Conservation (phyloP, 2,797 vertebrate species). For the Nannoperca obscura region DNA sequence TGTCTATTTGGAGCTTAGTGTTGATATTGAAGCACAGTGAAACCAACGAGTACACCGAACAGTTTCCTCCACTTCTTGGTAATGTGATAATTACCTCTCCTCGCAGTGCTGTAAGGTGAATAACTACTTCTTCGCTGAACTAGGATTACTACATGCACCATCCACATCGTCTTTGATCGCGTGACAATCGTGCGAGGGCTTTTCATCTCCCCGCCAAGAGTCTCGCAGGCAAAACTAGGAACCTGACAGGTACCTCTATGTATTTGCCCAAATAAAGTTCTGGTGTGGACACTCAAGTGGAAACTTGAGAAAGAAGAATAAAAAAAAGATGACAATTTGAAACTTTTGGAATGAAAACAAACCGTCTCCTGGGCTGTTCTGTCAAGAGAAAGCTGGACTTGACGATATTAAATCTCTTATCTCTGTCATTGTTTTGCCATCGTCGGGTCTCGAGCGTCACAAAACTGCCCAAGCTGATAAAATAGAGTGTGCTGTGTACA, state of each 20-base stretch:
- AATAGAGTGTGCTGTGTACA: not conserved
- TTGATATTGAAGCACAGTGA: not conserved
- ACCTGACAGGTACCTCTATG: slow-evolving; percentile 8
- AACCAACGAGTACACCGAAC: not conserved
- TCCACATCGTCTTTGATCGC: slow-evolving; percentile 28
- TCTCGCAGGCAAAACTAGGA: not conserved
- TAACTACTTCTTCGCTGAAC: slow-evolving; percentile 19
- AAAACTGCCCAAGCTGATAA: not conserved
- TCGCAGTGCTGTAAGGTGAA: slow-evolving; percentile 31
- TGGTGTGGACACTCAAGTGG: slow-evolving; percentile 12
- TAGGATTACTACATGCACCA: slow-evolving; percentile 8
- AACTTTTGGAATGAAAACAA: slow-evolving; percentile 22
- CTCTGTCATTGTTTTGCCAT: not conserved
- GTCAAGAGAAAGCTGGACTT: slow-evolving; percentile 1
- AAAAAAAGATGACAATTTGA: slow-evolving; percentile 2
- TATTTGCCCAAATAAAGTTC: slow-evolving; percentile 16
- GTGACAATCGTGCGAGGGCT: not conserved
- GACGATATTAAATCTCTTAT: slow-evolving; percentile 12
- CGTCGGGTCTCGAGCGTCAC: not conserved
- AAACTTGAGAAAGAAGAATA: not conserved
- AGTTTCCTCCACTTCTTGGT: slow-evolving; percentile 8
- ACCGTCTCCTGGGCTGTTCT: not conserved
- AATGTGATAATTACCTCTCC: slow-evolving; percentile 42
- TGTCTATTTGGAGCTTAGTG: not conserved
- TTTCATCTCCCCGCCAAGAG: not conserved